Percentiles rank a stretch among this genome's conserved stretches.
phyloP scores from a whole-genome alignment of 1,140 invertebrate species.

The Leptonema lineaticorne region DNA sequence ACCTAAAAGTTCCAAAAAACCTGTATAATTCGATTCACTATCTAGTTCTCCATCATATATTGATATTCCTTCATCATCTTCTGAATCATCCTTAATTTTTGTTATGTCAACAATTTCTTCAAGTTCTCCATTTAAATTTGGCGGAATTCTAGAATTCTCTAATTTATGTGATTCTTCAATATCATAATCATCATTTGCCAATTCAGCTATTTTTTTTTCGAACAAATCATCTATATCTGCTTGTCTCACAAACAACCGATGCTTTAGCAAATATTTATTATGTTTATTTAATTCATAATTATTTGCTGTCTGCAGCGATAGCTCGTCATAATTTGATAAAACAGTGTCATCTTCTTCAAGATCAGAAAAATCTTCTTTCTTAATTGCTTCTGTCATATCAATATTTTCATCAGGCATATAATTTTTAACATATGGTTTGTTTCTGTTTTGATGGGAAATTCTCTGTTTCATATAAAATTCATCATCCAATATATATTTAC shows the following conservation, averaged over 20 bases:
- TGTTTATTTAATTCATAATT: neutral
- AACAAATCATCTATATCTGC: neutral
- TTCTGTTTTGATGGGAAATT: conserved; percentile 39
- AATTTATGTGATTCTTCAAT: neutral
- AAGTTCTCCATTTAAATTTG: neutral
- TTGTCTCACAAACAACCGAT: conserved; percentile 11
- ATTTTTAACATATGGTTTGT: conserved; percentile 6
- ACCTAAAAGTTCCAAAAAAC: conserved; percentile 81
- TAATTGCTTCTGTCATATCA: conserved; percentile 5
- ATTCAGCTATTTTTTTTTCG: neutral
- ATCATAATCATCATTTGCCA: neutral
- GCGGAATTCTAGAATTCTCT: conserved; percentile 6
- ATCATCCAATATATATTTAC: conserved; percentile 30
- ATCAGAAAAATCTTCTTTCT: conserved; percentile 23
- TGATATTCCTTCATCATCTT: neutral
- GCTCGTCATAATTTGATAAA: conserved; percentile 20
- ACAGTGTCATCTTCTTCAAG: conserved; percentile 33
- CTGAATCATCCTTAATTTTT: neutral
- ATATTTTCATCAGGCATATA: conserved; percentile 4
- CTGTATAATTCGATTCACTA: conserved; percentile 75
- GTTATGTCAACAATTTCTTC: conserved; percentile 16
- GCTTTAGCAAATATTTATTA: neutral
- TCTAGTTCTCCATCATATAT: conserved; percentile 70
- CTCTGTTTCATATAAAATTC: conserved; percentile 35
- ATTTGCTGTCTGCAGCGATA: neutral